Evolutionary conservation across 1,140 invertebrate genomes (phyloP), one percentile per base, ranked within the genome.

Genomic region (Ceratina japonica): DNA sequence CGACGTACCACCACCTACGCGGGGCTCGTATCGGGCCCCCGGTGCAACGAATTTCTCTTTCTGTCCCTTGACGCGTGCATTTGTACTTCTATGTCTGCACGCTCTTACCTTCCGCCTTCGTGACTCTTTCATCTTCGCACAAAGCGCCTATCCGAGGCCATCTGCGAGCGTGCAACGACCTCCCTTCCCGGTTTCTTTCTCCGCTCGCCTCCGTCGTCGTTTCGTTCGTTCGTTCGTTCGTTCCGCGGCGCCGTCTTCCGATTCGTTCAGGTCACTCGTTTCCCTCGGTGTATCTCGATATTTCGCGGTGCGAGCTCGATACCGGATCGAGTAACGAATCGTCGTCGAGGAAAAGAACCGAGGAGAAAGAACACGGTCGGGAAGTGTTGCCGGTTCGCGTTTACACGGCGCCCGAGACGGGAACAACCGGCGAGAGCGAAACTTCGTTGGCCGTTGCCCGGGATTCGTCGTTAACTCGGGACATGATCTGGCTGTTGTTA

Each of bases 121-220:
- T 86, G 85, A 86, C 76, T 86, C 86, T 86, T 83, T 86, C 85
- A 86, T 86, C 86, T 86, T 86, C 85, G 85, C 75, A 85, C 84
- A 86, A 86, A 86, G 81, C 85, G 44, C 77, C 81, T 81, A 85
- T 81, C 77, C 84, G 70, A 70, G 83, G 75, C 84, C 75, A 86
- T 83, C 79, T 70, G 61, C 62, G 59, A 82, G 73, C 80, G 59
- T 20, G 51, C 63, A 71, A 58, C 52, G 54, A n/a, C 64, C 44
- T 22, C 20, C 27, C 16, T 15, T 49, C 59, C 7, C 37, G 37
- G n/a, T 13, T 37, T 31, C 31, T 2, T 20, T 15, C n/a, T 59
- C 18, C 20, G 20, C 3, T 44, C 3, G 10, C 1, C 18, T 54
- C 12, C 18, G 52, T 15, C 37, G 37, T 44, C n/a, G n/a, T n/a